Evolutionary conservation across 1,140 invertebrate species (phyloP).

Genomic region (Varroa destructor): DNA sequence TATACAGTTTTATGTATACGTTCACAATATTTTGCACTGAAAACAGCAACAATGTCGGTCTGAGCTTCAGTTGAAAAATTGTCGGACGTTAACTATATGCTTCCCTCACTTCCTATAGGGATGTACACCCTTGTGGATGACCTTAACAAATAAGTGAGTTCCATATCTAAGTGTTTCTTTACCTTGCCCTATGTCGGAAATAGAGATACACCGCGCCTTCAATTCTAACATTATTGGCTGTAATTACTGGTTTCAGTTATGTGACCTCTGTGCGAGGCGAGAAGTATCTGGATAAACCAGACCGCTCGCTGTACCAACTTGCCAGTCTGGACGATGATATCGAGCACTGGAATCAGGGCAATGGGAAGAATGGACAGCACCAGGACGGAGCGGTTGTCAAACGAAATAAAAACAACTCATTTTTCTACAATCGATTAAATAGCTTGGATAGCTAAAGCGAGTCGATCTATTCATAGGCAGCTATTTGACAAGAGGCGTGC

Average conservation of each 20-base stretch:
- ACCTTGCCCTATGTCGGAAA: not conserved
- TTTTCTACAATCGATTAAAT: conserved; percentile 17
- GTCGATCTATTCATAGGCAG: too few species aligned
- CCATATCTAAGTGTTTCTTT: conserved; percentile 1
- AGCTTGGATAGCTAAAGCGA: conserved; percentile 5
- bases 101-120: too few species aligned
- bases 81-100: too few species aligned
- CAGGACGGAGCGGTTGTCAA: not conserved
- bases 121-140: too few species aligned
- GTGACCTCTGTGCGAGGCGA: conserved; percentile 8
- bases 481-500: too few species aligned
- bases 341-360: conserved; percentile 13
- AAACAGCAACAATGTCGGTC: too few species aligned
- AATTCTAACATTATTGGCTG: not conserved
- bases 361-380: not conserved
- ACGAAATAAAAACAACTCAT: conserved; percentile 15
- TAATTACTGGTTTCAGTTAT: conserved; percentile 3
- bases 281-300: conserved; percentile 10
- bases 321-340: conserved; percentile 20
- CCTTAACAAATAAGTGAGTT: not conserved
- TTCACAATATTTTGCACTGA: too few species aligned
- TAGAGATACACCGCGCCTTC: too few species aligned
- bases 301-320: conserved; percentile 23
- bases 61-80: too few species aligned
- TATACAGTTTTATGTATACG: too few species aligned